Base-by-base conservation (phyloP, 2,888 invertebrate genomes). In the Oscheius sp. region DNA sequence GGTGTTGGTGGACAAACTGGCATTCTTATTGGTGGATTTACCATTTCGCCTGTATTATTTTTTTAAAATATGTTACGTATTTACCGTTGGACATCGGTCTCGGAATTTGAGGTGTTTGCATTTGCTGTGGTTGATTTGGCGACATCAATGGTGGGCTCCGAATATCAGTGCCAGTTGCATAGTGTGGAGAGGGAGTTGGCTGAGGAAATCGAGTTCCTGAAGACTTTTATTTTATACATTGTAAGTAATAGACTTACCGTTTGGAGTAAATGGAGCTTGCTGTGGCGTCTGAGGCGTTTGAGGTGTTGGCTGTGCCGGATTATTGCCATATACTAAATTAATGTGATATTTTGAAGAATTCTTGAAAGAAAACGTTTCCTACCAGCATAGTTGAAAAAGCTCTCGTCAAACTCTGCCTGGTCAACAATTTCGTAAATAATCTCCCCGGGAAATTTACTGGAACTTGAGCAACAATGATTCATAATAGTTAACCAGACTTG, bases 91-190 rank as follows among this genome's bases (percentile, higher is more conserved):
- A 53, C 66, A 53, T 66, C 3, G 68, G 68, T 20, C 57, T 42
- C 5, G 66, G 66, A 39, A 66, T 66, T 4, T 61, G 61, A 3
- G 61, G 29, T 2, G 50, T 15, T 25, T 31, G 37, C 31, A 55
- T 33, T 45, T 50, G 69, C 37, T 39, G 42, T 17, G 66, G 55
- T 53, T 76, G 76, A 17, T 58, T 63, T 15, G 77, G 77, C 5
- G 75, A 75, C 69, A 75, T 72, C 25, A 75, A 31, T 1, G 70
- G 39, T 5, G 77, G 77, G 3, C 72, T 72, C 25, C 77, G 34
- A 5, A 77, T 37, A 69, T 77, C 77, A 2, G 70, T 39, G 1
- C 15, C 69, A 65, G 72, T 57, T 0, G 65, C 65, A 25, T 70
- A 72, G 55, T 75, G 76, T 10, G 76, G 73, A 27, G 76, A 73